Base-by-base conservation (phyloP, 2,113 vertebrate genomes). In the Phainopepla nitens region DNA sequence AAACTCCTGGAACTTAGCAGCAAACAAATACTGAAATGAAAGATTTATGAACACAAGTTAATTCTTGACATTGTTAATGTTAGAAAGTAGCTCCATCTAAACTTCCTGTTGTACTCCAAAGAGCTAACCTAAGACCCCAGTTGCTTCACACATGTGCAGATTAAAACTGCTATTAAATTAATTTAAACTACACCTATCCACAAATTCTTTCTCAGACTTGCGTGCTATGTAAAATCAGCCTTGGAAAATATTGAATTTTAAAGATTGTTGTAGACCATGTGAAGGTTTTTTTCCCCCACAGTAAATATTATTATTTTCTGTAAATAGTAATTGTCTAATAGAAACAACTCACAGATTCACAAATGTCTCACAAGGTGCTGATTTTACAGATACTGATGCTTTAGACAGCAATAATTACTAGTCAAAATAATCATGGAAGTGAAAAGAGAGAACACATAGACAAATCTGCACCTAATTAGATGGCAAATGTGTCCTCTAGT, bases 21-120 rank as follows among this genome's bases (percentile, higher is more conserved):
- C 61, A 96, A 95, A 73, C 41, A 97, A 96, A 95, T 53, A 41
- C 17, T 87, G 23, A 62, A 44, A 21, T 90, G 47, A 72, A 90
- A 85, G 69, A 50, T 87, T 69, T 70, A 77, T 64, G 73, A 73
- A 64, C 39, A 58, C 14, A 66, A 83, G 35, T 73, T 44, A 94
- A 65, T 56, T 77, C 81, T 76, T 82, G 29, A 78, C 12, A 31
- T 82, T 94, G 41, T 71, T 92, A 76, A 75, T 71, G 10, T 83
- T 68, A 65, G 51, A 88, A 78, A 93, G 60, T 35, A 75, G 11
- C 11, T 93, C 77, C 31, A 85, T 65, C 60, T 28, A 79, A 69
- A 61, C 33, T 73, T 94, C 54, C 54, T 15, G 4, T 69, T 10
- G 2, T 44, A 51, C 25, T 41, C 35, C 14, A 33, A 75, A 62